Conservation (phyloP, 2,113 vertebrate species). For the Menidia beryllina region DNA sequence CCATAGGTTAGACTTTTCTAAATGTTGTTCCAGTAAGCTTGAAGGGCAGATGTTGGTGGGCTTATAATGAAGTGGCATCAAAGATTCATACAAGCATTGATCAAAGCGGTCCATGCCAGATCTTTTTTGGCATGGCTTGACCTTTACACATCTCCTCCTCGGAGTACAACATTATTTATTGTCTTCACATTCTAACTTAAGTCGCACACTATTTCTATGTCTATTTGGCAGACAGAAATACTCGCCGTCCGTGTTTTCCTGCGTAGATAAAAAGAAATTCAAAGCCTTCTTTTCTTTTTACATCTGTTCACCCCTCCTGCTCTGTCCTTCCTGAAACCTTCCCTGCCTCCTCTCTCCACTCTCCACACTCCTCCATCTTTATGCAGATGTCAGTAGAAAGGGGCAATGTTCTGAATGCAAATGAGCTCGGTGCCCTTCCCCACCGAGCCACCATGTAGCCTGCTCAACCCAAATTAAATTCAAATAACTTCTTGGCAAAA, state of each 20-base stretch:
- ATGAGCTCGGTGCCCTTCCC: conserved; percentile 68
- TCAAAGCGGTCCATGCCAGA: conserved; percentile 37
- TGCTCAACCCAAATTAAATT: conserved; percentile 51
- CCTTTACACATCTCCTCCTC: conserved; percentile 41
- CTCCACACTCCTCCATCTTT: conserved; percentile 68
- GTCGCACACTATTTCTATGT: conserved; percentile 9
- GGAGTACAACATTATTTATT: conserved; percentile 19
- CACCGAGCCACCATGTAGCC: conserved; percentile 51
- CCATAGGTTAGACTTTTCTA: not conserved
- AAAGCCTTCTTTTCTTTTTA: conserved; percentile 48
- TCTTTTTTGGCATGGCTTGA: conserved; percentile 19
- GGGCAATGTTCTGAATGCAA: conserved; percentile 78
- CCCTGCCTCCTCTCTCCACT: conserved; percentile 54
- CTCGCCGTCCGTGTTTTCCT: conserved; percentile 33
- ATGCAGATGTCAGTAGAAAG: conserved; percentile 76
- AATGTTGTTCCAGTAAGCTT: not conserved
- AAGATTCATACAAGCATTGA: conserved; percentile 38
- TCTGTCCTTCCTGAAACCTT: conserved; percentile 53
- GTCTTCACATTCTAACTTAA: conserved; percentile 32
- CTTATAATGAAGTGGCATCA: conserved; percentile 53
- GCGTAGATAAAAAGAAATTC: conserved; percentile 52
- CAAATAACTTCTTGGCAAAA: conserved; percentile 48
- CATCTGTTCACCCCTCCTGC: conserved; percentile 53
- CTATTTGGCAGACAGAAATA: conserved; percentile 30
- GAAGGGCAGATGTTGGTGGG: conserved; percentile 38